Conservation (phyloP, 2,888 invertebrate species). For the Aelia acuminata region DNA sequence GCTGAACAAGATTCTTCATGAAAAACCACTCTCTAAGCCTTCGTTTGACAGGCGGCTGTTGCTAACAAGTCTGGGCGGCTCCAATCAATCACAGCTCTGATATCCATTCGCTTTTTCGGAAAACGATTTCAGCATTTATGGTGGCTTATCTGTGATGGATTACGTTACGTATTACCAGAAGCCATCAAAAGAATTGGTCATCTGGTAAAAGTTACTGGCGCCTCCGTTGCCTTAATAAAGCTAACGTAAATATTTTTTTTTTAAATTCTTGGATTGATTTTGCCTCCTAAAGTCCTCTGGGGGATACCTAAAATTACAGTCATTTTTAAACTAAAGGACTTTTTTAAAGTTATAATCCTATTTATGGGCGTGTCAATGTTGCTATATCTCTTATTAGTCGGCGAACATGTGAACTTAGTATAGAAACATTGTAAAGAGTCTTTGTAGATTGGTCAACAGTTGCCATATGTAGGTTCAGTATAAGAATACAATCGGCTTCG, state of each 20-base stretch:
- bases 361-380: no score
- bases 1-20: background rate
- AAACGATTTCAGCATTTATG: background rate
- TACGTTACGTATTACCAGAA: background rate
- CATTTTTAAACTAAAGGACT: no score
- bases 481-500: no score
- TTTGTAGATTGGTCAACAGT: no score
- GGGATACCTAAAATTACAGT: no score
- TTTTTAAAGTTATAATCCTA: no score
- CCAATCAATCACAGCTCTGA: slow-evolving; percentile 15
- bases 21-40: background rate
- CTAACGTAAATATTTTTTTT: background rate
- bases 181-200: background rate
- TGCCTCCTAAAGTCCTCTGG: no score
- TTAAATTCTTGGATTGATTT: no score
- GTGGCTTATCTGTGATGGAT: background rate
- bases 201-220: background rate
- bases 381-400: no score
- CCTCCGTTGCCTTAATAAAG: background rate
- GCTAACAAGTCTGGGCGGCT: background rate
- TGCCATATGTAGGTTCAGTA: no score
- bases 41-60: background rate
- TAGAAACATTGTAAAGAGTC: no score
- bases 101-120: background rate
- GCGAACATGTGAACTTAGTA: no score